Percentiles rank a stretch among this genome's conserved stretches.
These are phyloP conservation scores for Microtus oregoni DNA, from an alignment of 2,113 vertebrate genomes.

Conservation along the genomic window DNA sequence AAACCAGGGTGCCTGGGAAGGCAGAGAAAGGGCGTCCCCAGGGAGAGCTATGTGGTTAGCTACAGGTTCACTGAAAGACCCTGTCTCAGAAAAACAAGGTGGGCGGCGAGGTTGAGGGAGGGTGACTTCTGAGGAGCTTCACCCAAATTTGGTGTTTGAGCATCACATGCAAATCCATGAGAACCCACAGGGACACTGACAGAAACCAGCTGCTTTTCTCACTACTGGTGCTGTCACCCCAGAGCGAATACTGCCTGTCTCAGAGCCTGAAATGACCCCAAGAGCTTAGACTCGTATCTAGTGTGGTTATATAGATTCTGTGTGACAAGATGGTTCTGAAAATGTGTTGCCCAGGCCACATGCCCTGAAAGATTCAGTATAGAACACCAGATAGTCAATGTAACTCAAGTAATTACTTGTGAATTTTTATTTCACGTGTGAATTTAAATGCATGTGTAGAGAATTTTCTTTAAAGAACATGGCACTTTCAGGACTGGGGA, in stretches of 20 bases:
- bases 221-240: neutral
- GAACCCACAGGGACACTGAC: neutral
- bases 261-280: neutral
- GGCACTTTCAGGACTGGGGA: neutral
- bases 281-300: constrained; percentile 30
- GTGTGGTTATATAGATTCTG: constrained; percentile 13
- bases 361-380: neutral
- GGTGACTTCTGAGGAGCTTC: neutral
- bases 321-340: neutral
- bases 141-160: neutral
- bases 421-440: constrained; percentile 41
- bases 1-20: neutral
- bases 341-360: neutral
- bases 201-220: neutral
- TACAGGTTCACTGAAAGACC: neutral
- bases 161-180: neutral
- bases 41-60: neutral
- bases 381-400: neutral
- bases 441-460: neutral
- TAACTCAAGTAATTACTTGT: constrained; percentile 27
- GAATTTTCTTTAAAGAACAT: neutral
- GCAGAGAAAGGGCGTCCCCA: neutral
- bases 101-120: no score
- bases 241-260: neutral
- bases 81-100: neutral